These are phyloP conservation scores for Lasioglossum pauxillum DNA, from an alignment of 2,888 invertebrate species.

Conservation along the genomic window DNA sequence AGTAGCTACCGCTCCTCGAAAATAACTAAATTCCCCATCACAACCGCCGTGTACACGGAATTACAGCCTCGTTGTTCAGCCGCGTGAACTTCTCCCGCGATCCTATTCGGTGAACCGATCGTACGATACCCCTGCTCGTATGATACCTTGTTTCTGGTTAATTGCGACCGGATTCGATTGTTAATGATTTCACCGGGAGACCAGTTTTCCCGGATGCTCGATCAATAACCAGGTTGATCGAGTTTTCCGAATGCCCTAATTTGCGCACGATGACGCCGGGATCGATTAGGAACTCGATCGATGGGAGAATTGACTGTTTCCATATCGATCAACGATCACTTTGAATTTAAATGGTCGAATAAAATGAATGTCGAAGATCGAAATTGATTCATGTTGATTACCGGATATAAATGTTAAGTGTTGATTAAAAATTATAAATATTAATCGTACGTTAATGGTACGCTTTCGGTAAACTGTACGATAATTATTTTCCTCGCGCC, in stretches of 20 bases:
- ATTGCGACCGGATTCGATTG: not conserved
- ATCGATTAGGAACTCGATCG: not conserved
- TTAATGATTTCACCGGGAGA: not conserved
- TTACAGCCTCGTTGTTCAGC: not conserved
- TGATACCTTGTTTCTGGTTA: not conserved
- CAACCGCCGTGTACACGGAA: not conserved
- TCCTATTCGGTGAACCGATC: not conserved
- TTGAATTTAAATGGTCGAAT: not conserved
- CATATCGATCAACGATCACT: not conserved
- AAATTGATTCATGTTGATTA: not conserved
- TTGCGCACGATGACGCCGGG: not conserved
- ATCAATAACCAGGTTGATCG: conserved; percentile 13
- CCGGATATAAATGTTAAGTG: not conserved
- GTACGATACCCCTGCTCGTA: not conserved
- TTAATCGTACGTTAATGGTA: not conserved
- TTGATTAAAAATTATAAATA: not conserved
- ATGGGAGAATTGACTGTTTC: not conserved
- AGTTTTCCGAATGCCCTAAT: not conserved
- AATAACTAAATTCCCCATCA: not conserved
- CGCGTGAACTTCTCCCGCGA: not conserved
- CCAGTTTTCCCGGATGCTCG: not conserved
- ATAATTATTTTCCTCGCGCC: not conserved
- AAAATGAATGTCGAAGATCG: not conserved
- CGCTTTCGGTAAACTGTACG: not conserved
- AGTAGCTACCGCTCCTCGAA: not conserved